These are phyloP conservation scores for Gadopsis marmoratus DNA, from an alignment of 2,797 vertebrate genomes.

Conservation along the genomic window DNA sequence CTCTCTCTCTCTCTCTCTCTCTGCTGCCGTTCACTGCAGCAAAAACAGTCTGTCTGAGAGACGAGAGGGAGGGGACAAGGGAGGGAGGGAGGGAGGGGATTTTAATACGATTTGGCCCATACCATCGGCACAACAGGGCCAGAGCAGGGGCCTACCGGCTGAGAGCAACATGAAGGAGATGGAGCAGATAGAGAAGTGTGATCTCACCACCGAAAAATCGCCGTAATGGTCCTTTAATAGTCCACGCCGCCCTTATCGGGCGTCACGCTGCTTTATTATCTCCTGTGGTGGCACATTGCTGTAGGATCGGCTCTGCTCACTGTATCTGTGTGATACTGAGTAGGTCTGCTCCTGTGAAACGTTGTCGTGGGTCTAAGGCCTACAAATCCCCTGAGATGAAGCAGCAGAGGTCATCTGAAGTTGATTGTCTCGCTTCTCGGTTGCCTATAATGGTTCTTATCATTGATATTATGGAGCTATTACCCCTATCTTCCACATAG, in stretches of 20 bases:
- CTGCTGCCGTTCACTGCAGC: slow-evolving; percentile 89
- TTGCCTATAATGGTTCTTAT: slow-evolving; percentile 59
- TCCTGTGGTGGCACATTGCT: slow-evolving; percentile 8
- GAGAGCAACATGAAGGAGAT: slow-evolving; percentile 70
- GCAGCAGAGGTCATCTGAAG: slow-evolving; percentile 41
- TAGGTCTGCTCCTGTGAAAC: background rate
- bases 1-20: slow-evolving; percentile 66
- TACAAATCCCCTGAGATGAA: slow-evolving; percentile 9
- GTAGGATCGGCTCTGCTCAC: background rate
- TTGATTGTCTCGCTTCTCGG: slow-evolving; percentile 41
- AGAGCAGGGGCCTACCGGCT: slow-evolving; percentile 78
- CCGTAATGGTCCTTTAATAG: slow-evolving; percentile 35
- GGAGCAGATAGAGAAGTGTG: slow-evolving; percentile 75
- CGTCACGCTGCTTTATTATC: slow-evolving; percentile 35
- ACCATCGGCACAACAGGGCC: slow-evolving; percentile 84
- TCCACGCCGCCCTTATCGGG: slow-evolving; percentile 57
- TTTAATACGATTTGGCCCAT: slow-evolving; percentile 88
- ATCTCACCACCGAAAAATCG: slow-evolving; percentile 52
- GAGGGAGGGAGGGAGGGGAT: slow-evolving; percentile 59
- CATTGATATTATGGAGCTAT: slow-evolving; percentile 51
- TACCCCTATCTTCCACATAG: slow-evolving; percentile 53
- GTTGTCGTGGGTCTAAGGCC: background rate
- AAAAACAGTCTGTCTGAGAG: slow-evolving; percentile 88
- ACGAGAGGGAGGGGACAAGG: slow-evolving; percentile 70
- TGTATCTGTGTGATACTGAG: slow-evolving; percentile 36